Base-by-base conservation (phyloP, 35 echinoderm and acorn worm species). In the Stichopus chloronotus region DNA sequence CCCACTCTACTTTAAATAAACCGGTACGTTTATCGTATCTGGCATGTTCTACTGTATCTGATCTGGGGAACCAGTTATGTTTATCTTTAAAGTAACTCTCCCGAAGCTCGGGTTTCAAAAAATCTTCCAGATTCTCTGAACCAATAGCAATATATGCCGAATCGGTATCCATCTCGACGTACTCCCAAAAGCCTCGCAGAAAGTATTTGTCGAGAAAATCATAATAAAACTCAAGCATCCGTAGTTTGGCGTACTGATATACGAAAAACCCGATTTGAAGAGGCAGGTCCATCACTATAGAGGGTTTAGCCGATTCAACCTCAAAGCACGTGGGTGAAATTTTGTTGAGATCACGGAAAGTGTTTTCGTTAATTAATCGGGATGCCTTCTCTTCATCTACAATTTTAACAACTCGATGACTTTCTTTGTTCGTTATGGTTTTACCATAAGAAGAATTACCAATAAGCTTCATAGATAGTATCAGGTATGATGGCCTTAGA, bases 391-490 rank as follows among this genome's bases (percentile, higher is more conserved):
- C 93, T 53, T 94, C 88, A 72, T 72, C 20, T 17, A 76, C 88
- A 13, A 87, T 72, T 13, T 63, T 92, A n/a, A 83, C 91, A 4
- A 52, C 55, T 72, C 79, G 25, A 25, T 92, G 93, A 7, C 57
- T 58, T 25, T 94, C 93, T 81, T 94, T 77, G 88, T 94, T 94
- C 2, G 93, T 93, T 0, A 92, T 94, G 19, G 92, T 93, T 78
- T 93, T 93, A 9, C 92, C 92, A 57, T 93, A 93, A n/a, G 92
- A 93, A 9, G 60, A 92, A 56, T 94, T 94, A 5, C 93, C 93
- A 19, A 92, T 60, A 4, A 94, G 53, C 53, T 94, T 94, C 93
- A 94, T 92, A 12, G 93, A 94, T 92, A 12, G 93, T 94, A 53
- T 94, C 93, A 8, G 91, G 22, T 21, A 95, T 92, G 25, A 95